Percentiles rank a stretch among this genome's conserved stretches.
phyloP scores from a whole-genome alignment of 2,797 vertebrate species.

The Naso thynnoides region DNA sequence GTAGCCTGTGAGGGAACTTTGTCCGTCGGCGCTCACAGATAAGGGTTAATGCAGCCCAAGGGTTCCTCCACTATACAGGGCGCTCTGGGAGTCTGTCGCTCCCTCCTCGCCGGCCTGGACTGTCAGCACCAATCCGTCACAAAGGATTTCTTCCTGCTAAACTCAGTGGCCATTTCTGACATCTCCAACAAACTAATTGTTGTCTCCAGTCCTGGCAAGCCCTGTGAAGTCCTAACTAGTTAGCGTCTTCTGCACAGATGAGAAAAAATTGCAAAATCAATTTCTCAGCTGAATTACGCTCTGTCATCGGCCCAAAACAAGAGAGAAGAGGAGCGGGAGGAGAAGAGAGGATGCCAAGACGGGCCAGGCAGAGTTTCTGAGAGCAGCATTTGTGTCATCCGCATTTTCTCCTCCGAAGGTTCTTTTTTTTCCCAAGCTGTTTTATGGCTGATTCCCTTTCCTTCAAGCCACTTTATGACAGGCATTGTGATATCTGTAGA shows the following conservation, averaged over 20 bases:
- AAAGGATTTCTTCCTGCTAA: conserved; percentile 91
- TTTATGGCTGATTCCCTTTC: conserved; percentile 88
- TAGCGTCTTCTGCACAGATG: conserved; percentile 92
- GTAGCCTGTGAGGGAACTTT: conserved; percentile 82
- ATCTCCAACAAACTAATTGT: conserved; percentile 97
- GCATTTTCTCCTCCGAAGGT: conserved; percentile 92
- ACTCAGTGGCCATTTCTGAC: conserved; percentile 93
- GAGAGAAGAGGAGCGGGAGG: conserved; percentile 76
- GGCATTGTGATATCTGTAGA: conserved; percentile 94
- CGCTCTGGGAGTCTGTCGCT: conserved; percentile 77
- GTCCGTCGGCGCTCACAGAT: conserved; percentile 75
- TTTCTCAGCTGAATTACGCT: conserved; percentile 90
- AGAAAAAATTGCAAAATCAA: conserved; percentile 88
- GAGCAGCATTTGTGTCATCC: conserved; percentile 91
- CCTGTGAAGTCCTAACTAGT: conserved; percentile 95
- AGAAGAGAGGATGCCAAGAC: conserved; percentile 40
- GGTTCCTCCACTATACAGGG: conserved; percentile 67
- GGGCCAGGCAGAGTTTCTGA: conserved; percentile 80
- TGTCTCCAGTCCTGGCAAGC: conserved; percentile 89
- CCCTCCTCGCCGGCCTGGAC: conserved; percentile 86
- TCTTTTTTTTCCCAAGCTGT: conserved; percentile 87
- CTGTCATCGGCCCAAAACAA: conserved; percentile 86
- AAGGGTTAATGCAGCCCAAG: conserved; percentile 80
- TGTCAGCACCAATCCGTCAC: conserved; percentile 95
- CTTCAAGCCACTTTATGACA: conserved; percentile 95